Percentiles rank a stretch among this genome's conserved stretches.
Evolutionary conservation across 92 coral and sea anemone genomes (phyloP).

Genomic region (Phenganax marumi): DNA sequence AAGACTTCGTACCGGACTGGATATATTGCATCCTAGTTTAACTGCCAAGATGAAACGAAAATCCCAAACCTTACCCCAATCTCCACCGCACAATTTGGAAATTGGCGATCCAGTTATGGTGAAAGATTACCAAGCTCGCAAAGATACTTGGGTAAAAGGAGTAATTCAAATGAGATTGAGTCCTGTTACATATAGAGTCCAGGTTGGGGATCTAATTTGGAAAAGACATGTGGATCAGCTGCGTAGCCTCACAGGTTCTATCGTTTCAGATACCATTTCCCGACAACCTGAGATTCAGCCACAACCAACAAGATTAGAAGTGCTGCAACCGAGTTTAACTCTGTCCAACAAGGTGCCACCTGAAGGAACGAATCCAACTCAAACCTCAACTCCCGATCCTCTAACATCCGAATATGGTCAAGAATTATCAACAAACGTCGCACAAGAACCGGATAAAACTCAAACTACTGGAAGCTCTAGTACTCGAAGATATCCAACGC

Average conservation of each 20-base stretch:
- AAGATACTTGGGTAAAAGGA: constrained; percentile 50
- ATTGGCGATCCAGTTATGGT: constrained; percentile 54
- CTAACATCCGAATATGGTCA: neutral
- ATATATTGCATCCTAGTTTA: constrained; percentile 38
- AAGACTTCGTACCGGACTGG: constrained; percentile 31
- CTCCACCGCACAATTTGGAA: constrained; percentile 33
- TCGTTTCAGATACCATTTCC: constrained; percentile 1
- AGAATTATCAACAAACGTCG: neutral
- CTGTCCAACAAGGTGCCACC: neutral
- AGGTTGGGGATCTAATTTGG: constrained; percentile 53
- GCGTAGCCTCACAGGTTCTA: constrained; percentile 32
- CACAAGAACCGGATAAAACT: neutral
- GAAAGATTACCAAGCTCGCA: constrained; percentile 42
- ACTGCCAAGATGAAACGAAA: constrained; percentile 29
- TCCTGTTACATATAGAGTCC: constrained; percentile 58
- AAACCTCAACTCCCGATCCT: neutral
- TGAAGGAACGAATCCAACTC: neutral
- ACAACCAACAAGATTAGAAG: neutral
- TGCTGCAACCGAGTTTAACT: neutral
- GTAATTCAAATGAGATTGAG: constrained; percentile 34
- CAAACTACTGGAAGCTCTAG: neutral
- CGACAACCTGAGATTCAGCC: neutral
- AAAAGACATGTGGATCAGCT: constrained; percentile 59
- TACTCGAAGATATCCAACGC: constrained; percentile 36
- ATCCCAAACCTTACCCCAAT: constrained; percentile 12